Percentiles rank a stretch among this genome's conserved stretches.
These are phyloP conservation scores for Hyles euphorbiae DNA, from an alignment of 1,140 invertebrate species.

Conservation along the genomic window DNA sequence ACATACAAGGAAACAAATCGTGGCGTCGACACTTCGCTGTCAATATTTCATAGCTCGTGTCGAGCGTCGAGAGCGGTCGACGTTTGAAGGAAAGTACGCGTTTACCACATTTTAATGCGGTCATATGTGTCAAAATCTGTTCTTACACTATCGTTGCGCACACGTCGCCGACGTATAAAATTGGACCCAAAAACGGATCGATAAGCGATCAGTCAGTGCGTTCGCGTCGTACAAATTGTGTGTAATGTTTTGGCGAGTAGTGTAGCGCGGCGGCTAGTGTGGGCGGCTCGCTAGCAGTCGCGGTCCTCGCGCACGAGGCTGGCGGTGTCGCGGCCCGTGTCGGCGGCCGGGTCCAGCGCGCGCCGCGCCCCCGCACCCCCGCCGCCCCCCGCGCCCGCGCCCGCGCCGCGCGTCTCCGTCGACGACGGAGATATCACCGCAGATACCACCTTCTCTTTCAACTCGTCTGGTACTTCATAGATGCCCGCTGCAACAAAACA, in stretches of 20 bases:
- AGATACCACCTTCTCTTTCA: conserved; percentile 80
- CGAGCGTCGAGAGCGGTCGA: too few species aligned
- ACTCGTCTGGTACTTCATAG: conserved; percentile 86
- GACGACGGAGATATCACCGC: conserved; percentile 88
- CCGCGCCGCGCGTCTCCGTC: conserved; percentile 55
- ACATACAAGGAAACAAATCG: conserved; percentile 10
- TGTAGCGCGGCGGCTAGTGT: not conserved
- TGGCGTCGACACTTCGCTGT: too few species aligned
- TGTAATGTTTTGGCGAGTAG: not conserved
- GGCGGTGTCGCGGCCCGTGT: conserved; percentile 95
- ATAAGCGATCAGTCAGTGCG: too few species aligned
- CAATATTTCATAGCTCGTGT: too few species aligned
- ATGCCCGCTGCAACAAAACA: conserved; percentile 74
- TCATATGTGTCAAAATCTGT: too few species aligned
- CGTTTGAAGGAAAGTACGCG: too few species aligned
- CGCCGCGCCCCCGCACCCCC: conserved; percentile 70
- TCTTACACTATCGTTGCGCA: too few species aligned
- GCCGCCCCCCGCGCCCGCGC: conserved; percentile 19
- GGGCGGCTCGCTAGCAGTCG: conserved; percentile 50
- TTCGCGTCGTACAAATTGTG: too few species aligned
- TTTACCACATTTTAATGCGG: too few species aligned
- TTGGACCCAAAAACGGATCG: too few species aligned
- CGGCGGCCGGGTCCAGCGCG: conserved; percentile 87
- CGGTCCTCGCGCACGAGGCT: conserved; percentile 91
- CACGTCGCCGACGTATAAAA: too few species aligned